A percentile compares a stretch with the other conserved stretches of the same genome.
phyloP scores from a whole-genome alignment of 2,113 vertebrate genomes.

The Irena cyanogastra region DNA sequence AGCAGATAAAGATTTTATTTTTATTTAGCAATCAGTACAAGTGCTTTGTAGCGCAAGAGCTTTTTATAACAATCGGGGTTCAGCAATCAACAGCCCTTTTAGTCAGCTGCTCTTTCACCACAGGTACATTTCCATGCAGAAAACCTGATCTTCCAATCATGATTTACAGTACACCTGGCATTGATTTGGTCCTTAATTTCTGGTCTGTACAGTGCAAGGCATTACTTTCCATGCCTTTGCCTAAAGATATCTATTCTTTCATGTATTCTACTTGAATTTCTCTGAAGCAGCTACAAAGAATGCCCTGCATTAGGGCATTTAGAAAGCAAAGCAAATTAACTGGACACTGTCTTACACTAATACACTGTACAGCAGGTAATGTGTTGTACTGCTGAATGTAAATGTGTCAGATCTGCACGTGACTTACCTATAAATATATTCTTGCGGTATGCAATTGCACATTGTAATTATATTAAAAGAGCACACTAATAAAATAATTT shows the following conservation, averaged over 20 bases:
- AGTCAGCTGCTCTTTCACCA: constrained; percentile 36
- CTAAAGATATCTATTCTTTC: constrained; percentile 59
- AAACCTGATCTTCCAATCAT: neutral
- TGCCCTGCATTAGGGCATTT: constrained; percentile 48
- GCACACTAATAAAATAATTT: constrained; percentile 82
- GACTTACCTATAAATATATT: constrained; percentile 67
- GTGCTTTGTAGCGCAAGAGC: constrained; percentile 2
- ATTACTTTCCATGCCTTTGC: constrained; percentile 51
- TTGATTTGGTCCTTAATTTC: constrained; percentile 16
- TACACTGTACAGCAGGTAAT: constrained; percentile 43
- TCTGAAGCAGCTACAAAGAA: constrained; percentile 65
- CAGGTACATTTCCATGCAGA: neutral
- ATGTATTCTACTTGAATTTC: constrained; percentile 72
- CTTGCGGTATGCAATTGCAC: constrained; percentile 77
- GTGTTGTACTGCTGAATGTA: constrained; percentile 60
- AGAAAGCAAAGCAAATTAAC: constrained; percentile 40
- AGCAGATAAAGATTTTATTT: constrained; percentile 90
- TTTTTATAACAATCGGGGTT: constrained; percentile 42
- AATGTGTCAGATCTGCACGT: constrained; percentile 70
- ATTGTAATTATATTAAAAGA: constrained; percentile 81
- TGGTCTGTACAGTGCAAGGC: constrained; percentile 7
- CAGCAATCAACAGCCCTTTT: constrained; percentile 28
- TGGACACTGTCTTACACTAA: constrained; percentile 35
- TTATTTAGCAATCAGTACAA: constrained; percentile 71
- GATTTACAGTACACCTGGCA: neutral